Evolutionary conservation across 2,888 invertebrate genomes (phyloP).

Genomic region (Epinotia ramella): DNA sequence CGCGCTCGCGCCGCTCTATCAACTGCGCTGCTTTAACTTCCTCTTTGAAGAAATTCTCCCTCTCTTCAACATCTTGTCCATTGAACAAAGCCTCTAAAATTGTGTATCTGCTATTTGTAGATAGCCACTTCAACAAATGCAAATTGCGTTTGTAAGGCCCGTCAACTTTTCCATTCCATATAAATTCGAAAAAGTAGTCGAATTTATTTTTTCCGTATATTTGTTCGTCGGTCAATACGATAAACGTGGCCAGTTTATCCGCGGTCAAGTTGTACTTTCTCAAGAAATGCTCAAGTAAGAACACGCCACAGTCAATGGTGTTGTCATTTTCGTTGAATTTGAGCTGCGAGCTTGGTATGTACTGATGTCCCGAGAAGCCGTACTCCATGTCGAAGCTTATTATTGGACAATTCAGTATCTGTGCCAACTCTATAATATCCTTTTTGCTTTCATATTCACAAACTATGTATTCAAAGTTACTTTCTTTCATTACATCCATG

Average conservation of each 20-base stretch:
- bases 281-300: conserved; percentile 35
- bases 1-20: conserved; percentile 39
- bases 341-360: conserved; percentile 20
- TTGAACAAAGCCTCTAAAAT: too few species aligned
- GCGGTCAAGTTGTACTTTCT: conserved; percentile 49
- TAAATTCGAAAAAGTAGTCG: not conserved
- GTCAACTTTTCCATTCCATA: not conserved
- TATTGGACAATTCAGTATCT: conserved; percentile 34
- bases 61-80: not conserved
- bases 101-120: not conserved
- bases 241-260: conserved; percentile 55
- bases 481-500: conserved; percentile 26
- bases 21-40: conserved; percentile 9
- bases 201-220: conserved; percentile 53
- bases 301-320: conserved; percentile 17
- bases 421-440: conserved; percentile 32
- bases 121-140: conserved; percentile 16
- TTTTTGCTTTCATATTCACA: conserved; percentile 34
- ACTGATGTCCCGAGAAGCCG: conserved; percentile 34
- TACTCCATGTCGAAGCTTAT: conserved; percentile 34
- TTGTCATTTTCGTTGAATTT: conserved; percentile 17
- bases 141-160: not conserved
- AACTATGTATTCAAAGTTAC: conserved; percentile 12
- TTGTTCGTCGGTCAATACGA: conserved; percentile 51
- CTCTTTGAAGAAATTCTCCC: conserved; percentile 38